Evolutionary conservation across 2,797 vertebrate species (phyloP), one percentile per base, ranked within the genome.

Genomic region (Columba guinea): DNA sequence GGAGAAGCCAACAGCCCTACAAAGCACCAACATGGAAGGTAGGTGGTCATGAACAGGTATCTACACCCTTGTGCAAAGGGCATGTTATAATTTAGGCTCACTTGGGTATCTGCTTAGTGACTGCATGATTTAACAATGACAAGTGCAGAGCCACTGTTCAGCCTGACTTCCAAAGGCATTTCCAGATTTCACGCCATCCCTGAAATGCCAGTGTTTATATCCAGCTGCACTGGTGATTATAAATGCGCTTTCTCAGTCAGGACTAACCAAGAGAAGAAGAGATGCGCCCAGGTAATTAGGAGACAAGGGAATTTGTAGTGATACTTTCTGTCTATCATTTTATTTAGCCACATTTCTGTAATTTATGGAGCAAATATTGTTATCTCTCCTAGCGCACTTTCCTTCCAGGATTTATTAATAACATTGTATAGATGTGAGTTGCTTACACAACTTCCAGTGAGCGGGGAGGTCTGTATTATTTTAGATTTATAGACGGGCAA

Each of bases 401-500:
- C 65, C 55, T 73, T 79, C 46, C 78, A 60, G 59, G 41, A 73
- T 82, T 82, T 82, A 46, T 46, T 46, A 46, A 46, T 46, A 82
- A 77, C 7, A 1, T 46, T 78, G 23, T 60, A 27, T 0, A 0
- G 49, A 90, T 68, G 27, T 68, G 58, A 77, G 78, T 34, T 93
- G 64, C 64, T 90, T 51, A 73, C 37, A 85, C 46, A 78, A n/a
- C 70, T 89, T 82, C 58, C 41, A 83, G 41, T 53, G 22, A 59
- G 15, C 35, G 46, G 11, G n/a, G 53, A 82, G 58, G 18, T 89
- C 76, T 89, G 64, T 68, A 87, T 91, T 88, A 69, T 49, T 93
- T 91, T 52, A 87, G 64, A 87, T 91, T 85, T 92, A 83, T 70
- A 84, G 62, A 71, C 28, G 53, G 41, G 49, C 82, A 92, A 91